Evolutionary conservation across 2,113 vertebrate genomes (phyloP).

Genomic region (Seriola dumerili): DNA sequence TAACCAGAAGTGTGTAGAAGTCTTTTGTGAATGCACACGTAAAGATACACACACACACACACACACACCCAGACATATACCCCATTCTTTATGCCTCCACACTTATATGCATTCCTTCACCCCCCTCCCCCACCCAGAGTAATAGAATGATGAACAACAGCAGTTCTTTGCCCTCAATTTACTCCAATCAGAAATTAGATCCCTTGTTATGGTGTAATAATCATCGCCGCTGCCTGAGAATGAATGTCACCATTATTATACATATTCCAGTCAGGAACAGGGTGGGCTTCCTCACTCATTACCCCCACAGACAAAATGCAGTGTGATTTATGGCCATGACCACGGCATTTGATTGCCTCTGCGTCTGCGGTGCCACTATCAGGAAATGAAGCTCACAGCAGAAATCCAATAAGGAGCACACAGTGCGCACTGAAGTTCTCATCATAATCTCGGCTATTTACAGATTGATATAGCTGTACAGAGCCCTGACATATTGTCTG

Average conservation of each 20-base stretch:
- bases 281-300: slow-evolving; percentile 80
- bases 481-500: slow-evolving; percentile 71
- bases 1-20: not conserved
- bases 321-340: slow-evolving; percentile 82
- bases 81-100: slow-evolving; percentile 39
- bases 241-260: slow-evolving; percentile 65
- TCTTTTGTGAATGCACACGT: slow-evolving; percentile 26
- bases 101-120: slow-evolving; percentile 24
- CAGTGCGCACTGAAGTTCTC: slow-evolving; percentile 68
- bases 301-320: slow-evolving; percentile 79
- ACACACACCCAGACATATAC: not conserved
- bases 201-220: slow-evolving; percentile 78
- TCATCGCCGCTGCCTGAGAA: slow-evolving; percentile 57
- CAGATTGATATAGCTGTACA: slow-evolving; percentile 80
- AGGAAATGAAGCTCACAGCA: slow-evolving; percentile 83
- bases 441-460: slow-evolving; percentile 81
- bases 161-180: slow-evolving; percentile 66
- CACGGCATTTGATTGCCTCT: slow-evolving; percentile 82
- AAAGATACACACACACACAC: not conserved
- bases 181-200: slow-evolving; percentile 77
- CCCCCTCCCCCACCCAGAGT: slow-evolving; percentile 2
- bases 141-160: slow-evolving; percentile 75
- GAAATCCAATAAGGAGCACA: slow-evolving; percentile 83
- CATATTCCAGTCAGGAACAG: slow-evolving; percentile 76
- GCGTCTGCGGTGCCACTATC: slow-evolving; percentile 77